phyloP scores from a whole-genome alignment of 2,113 vertebrate species.

The Aramus guarauna region DNA sequence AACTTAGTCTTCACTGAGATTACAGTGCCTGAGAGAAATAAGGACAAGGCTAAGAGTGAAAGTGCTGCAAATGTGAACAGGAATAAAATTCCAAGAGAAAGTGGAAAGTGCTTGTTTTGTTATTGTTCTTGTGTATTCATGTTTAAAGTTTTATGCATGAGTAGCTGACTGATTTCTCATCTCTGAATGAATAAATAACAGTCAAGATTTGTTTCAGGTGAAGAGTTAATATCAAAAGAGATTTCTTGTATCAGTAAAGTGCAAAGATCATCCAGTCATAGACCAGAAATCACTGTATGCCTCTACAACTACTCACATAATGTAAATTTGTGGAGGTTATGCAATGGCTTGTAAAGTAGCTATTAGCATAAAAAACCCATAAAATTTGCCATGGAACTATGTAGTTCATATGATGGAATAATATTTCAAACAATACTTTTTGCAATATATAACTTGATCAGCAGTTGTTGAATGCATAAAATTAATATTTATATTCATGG shows the following conservation, averaged over 20 bases:
- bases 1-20: background rate
- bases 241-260: background rate
- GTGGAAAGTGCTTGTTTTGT: background rate
- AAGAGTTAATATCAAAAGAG: background rate
- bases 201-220: background rate
- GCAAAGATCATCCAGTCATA: background rate
- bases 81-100: background rate
- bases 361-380: background rate
- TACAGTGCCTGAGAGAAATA: background rate
- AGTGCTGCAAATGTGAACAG: background rate
- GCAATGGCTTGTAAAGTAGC: background rate
- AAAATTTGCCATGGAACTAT: background rate
- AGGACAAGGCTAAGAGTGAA: background rate
- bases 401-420: background rate
- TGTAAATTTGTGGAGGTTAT: background rate
- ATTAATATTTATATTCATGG: slow-evolving; percentile 4
- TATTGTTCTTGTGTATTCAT: background rate
- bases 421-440: background rate
- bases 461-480: background rate
- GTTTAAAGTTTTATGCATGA: background rate
- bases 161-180: background rate
- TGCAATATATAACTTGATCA: background rate
- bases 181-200: background rate
- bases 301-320: background rate
- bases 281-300: background rate